Evolutionary conservation across 2,888 invertebrate genomes (phyloP).

Genomic region (Cephus runcator): DNA sequence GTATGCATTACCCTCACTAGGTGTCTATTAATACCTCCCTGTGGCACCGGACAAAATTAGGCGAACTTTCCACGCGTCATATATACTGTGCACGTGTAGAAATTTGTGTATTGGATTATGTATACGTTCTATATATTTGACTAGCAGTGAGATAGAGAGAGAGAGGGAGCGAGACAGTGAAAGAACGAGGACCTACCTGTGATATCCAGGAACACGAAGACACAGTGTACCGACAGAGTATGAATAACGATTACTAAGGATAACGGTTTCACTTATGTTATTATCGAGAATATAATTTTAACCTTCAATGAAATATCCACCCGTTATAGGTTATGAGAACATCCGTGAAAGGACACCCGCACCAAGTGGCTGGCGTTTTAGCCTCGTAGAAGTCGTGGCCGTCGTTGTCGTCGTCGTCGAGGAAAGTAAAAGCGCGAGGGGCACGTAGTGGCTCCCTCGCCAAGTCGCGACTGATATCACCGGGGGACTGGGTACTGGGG

Average conservation of each 20-base stretch:
- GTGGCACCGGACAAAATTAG: background rate
- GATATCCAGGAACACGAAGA: background rate
- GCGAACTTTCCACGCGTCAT: background rate
- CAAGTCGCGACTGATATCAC: constrained; percentile 62
- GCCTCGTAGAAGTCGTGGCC: background rate
- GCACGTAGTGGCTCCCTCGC: constrained; percentile 57
- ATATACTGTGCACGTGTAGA: background rate
- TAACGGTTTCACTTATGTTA: background rate
- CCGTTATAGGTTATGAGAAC: background rate
- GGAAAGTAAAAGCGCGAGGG: constrained; percentile 29
- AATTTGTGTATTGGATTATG: background rate
- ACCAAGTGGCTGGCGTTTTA: background rate
- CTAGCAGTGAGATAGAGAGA: background rate
- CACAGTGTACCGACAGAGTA: background rate
- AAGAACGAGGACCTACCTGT: background rate
- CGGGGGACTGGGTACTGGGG: constrained; percentile 43
- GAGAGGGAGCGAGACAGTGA: background rate
- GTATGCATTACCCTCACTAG: background rate
- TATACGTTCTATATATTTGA: background rate
- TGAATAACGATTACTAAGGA: background rate
- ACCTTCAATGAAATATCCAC: background rate
- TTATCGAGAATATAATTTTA: background rate
- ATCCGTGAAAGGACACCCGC: background rate
- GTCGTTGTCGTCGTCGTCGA: background rate
- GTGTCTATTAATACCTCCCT: constrained; percentile 20